Percentiles rank a stretch among this genome's conserved stretches.
Conservation (phyloP, 2,888 invertebrate genomes). For the Geophilus truncorum region DNA sequence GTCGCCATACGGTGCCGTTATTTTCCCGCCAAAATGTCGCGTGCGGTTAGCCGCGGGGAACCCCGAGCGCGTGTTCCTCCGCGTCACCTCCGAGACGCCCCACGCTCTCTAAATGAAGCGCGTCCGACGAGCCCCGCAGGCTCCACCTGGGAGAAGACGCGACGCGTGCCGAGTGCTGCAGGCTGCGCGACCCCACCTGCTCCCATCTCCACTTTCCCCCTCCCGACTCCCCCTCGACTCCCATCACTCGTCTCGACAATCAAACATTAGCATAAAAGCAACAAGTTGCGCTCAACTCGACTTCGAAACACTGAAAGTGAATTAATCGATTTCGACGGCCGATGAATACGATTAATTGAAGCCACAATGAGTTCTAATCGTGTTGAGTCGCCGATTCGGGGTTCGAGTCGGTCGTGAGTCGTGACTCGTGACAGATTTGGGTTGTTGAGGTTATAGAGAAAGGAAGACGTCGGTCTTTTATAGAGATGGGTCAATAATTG, state of each 20-base stretch:
- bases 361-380: background rate
- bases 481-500: background rate
- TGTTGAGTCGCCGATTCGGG: too few species aligned
- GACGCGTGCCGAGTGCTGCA: background rate
- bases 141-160: background rate
- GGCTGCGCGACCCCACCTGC: background rate
- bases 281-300: too few species aligned
- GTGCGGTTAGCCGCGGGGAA: background rate
- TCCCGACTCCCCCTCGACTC: too few species aligned
- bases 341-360: too few species aligned
- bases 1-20: background rate
- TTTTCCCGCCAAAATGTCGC: background rate
- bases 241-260: too few species aligned
- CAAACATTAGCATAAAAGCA: background rate
- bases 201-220: too few species aligned
- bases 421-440: background rate
- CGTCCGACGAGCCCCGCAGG: slow-evolving; percentile 1
- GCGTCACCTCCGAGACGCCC: background rate
- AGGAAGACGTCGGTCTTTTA: background rate
- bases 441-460: background rate
- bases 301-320: too few species aligned
- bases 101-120: background rate
- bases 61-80: background rate
- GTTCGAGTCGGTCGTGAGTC: too few species aligned
- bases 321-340: too few species aligned